Base-by-base conservation (phyloP, 2,113 vertebrate species). In the Symphodus melops region DNA sequence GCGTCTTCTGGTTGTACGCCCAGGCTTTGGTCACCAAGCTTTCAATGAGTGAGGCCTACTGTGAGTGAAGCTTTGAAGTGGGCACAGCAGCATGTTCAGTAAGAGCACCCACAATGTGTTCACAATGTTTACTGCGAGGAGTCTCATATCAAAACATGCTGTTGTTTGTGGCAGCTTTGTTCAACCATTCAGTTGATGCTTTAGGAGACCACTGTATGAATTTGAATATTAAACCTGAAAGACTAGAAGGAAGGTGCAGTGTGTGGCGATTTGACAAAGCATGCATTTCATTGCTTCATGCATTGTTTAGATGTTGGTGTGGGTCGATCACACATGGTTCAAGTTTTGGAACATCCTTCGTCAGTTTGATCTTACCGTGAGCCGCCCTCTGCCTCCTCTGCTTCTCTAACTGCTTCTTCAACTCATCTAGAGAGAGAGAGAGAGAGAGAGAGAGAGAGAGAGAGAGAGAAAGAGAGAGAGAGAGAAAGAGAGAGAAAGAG, bases 351-450 rank as follows among this genome's bases (percentile, higher is more conserved):
- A 39, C 25, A 65, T 57, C 33, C 4, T 58, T 36, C 20, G 20
- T 71, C 20, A 49, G 46, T 9, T 57, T 21, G 54, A 48, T 91
- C 94, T 85, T 84, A 99, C 98, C 95, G 67, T 92, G 85, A 76
- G 92, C 96, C n/a, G 94, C 96, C 36, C 88, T 94, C 90, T 96
- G 96, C 89, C 95, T 91, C 33, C 94, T 94, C 49, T 94, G 92
- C 80, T 91, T 90, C 36, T 92, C 95, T 77, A 99, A 82, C 23
- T 95, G 91, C 70, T 89, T 95, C 94, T 98, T 99, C 88, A 98
- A 85, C 66, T 90, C 90, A 79, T 95, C 98, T 60, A 48, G 85
- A 80, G 44, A 49, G 39, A 68, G 28, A 44, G 10, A 55, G 16
- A 66, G 1, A 9, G 3, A 28, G 14, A 25, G 25, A 25, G 25